Evolutionary conservation across 2,888 invertebrate species (phyloP).

Genomic region (Aphelenchoides bicaudatus): DNA sequence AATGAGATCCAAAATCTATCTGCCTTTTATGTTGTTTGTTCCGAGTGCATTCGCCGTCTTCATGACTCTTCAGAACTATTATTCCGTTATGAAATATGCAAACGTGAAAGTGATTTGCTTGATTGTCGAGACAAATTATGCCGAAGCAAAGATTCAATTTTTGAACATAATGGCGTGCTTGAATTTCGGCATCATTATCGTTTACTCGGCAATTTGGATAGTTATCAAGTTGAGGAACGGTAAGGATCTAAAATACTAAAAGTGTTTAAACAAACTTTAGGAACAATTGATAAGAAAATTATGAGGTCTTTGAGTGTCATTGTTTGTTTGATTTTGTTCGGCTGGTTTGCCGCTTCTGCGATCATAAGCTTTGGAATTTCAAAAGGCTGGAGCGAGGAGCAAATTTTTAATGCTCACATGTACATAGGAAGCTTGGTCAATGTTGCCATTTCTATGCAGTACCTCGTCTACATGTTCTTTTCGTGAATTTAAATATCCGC

Average conservation of each 20-base stretch:
- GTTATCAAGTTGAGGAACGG: background rate
- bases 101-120: conserved; percentile 4
- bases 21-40: background rate
- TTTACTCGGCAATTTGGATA: background rate
- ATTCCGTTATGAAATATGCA: background rate
- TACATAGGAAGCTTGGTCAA: background rate
- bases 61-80: background rate
- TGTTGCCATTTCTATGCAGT: background rate
- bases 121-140: background rate
- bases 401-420: background rate
- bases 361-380: background rate
- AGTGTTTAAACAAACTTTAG: background rate
- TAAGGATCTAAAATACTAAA: background rate
- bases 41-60: background rate
- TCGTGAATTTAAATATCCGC: background rate
- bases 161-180: background rate
- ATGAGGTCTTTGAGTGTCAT: background rate
- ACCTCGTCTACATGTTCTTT: background rate
- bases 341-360: background rate
- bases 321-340: background rate
- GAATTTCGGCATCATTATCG: background rate
- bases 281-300: background rate
- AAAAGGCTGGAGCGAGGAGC: background rate
- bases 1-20: background rate
- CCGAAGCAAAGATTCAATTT: background rate